These are phyloP conservation scores for Cheiracanthium punctorium DNA, from an alignment of 2,888 invertebrate genomes.

Conservation along the genomic window DNA sequence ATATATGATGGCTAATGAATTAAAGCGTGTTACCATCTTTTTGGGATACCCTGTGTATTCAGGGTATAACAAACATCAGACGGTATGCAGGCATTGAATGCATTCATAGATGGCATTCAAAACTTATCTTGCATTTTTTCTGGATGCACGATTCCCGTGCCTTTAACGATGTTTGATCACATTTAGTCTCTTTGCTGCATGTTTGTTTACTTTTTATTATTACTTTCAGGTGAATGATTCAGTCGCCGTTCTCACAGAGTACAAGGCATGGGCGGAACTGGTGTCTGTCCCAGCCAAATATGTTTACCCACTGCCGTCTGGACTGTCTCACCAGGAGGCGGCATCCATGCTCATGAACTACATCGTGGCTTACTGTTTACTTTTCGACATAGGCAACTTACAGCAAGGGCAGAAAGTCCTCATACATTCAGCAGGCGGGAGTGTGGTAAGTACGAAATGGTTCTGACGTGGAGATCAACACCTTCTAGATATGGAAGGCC, in stretches of 20 bases:
- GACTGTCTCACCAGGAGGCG: conserved; percentile 86
- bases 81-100: no score
- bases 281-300: conserved; percentile 87
- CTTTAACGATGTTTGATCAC: no score
- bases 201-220: background rate
- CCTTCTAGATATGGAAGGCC: no score
- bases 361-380: conserved; percentile 88
- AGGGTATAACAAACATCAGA: no score
- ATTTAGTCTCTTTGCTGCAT: no score
- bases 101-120: no score
- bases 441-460: conserved; percentile 80
- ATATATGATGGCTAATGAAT: no score
- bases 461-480: no score
- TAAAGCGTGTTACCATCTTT: no score
- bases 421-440: conserved; percentile 91
- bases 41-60: no score
- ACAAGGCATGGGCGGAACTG: conserved; percentile 90
- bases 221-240: conserved; percentile 76
- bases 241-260: conserved; percentile 89
- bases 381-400: conserved; percentile 88
- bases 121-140: no score
- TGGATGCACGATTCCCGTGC: no score
- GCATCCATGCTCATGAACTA: conserved; percentile 91
- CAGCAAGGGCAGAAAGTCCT: conserved; percentile 87
- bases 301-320: conserved; percentile 86